A percentile compares a stretch with the other conserved stretches of the same genome.
These are phyloP conservation scores for Phylloscopus collybita DNA, from an alignment of 2,797 vertebrate genomes.

Conservation along the genomic window DNA sequence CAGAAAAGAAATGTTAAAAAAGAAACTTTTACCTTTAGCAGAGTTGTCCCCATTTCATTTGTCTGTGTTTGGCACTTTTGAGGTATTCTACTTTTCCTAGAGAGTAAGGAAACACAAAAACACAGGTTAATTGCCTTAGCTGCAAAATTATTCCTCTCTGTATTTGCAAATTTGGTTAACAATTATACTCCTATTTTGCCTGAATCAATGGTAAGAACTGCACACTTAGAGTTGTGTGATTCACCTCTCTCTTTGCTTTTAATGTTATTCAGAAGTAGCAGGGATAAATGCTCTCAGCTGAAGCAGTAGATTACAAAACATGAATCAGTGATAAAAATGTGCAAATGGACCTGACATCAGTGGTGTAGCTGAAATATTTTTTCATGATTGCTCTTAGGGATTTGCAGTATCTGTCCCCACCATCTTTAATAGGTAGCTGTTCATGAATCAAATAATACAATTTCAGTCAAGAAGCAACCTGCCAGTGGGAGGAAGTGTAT, in stretches of 20 bases:
- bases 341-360: conserved; percentile 44
- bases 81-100: neutral
- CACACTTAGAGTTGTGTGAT: neutral
- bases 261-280: neutral
- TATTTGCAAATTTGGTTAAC: neutral
- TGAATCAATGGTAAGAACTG: neutral
- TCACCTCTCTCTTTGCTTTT: neutral
- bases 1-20: neutral
- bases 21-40: neutral
- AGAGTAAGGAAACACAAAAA: neutral
- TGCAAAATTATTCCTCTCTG: neutral
- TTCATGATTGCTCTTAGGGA: conserved; percentile 8
- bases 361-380: conserved; percentile 25
- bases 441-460: conserved; percentile 50
- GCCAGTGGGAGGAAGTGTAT: conserved; percentile 38
- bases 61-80: neutral
- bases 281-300: conserved; percentile 13
- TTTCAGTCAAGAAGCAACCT: conserved; percentile 38
- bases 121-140: neutral
- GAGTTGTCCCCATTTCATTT: neutral
- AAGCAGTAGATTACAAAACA: conserved; percentile 14
- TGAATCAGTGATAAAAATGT: conserved; percentile 47
- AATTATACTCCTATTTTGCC: conserved; percentile 1
- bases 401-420: conserved; percentile 8
- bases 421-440: conserved; percentile 39